A percentile compares a stretch with the other conserved stretches of the same genome.
Conservation (phyloP, 2,888 invertebrate genomes). For the Drosophila antonietae region DNA sequence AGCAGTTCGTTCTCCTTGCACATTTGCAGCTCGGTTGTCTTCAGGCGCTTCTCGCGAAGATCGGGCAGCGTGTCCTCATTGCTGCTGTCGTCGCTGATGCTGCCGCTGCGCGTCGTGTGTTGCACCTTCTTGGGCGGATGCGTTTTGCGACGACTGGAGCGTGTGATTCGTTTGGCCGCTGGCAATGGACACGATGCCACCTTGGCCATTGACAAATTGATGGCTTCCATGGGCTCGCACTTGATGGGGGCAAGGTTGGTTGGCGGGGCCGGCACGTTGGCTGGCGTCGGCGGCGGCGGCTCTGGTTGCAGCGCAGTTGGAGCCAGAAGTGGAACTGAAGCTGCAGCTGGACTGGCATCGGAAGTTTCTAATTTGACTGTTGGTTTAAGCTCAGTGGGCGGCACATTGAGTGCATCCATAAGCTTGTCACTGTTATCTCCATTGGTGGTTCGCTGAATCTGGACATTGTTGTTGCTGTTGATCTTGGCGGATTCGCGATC, state of each 20-base stretch:
- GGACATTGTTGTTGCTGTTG: constrained; percentile 51
- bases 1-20: constrained; percentile 68
- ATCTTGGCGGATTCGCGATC: constrained; percentile 69
- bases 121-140: constrained; percentile 70
- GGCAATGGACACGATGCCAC: constrained; percentile 15
- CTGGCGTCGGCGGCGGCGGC: not conserved
- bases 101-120: constrained; percentile 44
- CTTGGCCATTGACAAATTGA: constrained; percentile 59
- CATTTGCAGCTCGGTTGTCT: constrained; percentile 40
- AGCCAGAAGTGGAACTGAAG: not conserved
- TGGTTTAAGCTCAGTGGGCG: constrained; percentile 11
- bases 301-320: not conserved
- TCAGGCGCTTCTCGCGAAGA: constrained; percentile 44
- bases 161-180: constrained; percentile 42
- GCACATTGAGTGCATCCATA: constrained; percentile 23
- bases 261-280: constrained; percentile 1
- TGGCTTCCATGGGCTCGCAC: constrained; percentile 57
- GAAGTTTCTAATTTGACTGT: not conserved
- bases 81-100: constrained; percentile 49
- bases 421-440: constrained; percentile 48
- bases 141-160: constrained; percentile 69
- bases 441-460: constrained; percentile 48
- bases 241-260: constrained; percentile 20
- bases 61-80: constrained; percentile 31
- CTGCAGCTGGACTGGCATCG: not conserved